Evolutionary conservation across 2,888 invertebrate species (phyloP), one percentile per base, ranked within the genome.

Genomic region (Drosophila koepferae): DNA sequence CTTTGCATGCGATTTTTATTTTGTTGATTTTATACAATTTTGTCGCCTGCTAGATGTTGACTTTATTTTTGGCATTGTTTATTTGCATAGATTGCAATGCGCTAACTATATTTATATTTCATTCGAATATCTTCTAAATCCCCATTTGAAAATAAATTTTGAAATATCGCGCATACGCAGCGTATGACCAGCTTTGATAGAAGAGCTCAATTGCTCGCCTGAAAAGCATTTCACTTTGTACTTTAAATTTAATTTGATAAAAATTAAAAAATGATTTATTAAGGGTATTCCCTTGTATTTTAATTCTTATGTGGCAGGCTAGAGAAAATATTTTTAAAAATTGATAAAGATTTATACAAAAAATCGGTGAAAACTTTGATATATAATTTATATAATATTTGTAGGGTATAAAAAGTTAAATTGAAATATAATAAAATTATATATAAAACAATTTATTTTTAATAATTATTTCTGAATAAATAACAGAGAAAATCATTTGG

Each of bases 1-100:
- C 8, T 46, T 49, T 38, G n/a, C 38, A 31, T 3, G 40, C 34
- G n/a, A 36, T 69, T 51, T 40, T 69, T 43, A 10, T 43, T 43
- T 43, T 43, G 20, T 41, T 55, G 36, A 40, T 59, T 64, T 49
- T 62, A 12, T 61, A 49, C 44, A 56, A 14, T 76, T 67, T 71
- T 77, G 75, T 63, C 77, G 75, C 71, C 74, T 63, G 68, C 40
- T 63, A 61, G 8, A 23, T 53, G 9, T 36, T 44, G 36, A 14
- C 40, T n/a, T 80, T 74, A 73, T 80, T 80, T 78, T 69, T 64
- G 72, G 55, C 77, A 74, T 80, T 73, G 63, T 70, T 80, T 80
- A 60, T 73, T 63, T 59, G 64, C 59, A 64, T 49, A 36, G 62
- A 53, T 63, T 74, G 80, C 80, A 68, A 48, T 49, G 46, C 67